Percentiles rank a stretch among this genome's conserved stretches.
These are phyloP conservation scores for Nemotelus pantherinus DNA, from an alignment of 2,888 invertebrate genomes.

Conservation along the genomic window DNA sequence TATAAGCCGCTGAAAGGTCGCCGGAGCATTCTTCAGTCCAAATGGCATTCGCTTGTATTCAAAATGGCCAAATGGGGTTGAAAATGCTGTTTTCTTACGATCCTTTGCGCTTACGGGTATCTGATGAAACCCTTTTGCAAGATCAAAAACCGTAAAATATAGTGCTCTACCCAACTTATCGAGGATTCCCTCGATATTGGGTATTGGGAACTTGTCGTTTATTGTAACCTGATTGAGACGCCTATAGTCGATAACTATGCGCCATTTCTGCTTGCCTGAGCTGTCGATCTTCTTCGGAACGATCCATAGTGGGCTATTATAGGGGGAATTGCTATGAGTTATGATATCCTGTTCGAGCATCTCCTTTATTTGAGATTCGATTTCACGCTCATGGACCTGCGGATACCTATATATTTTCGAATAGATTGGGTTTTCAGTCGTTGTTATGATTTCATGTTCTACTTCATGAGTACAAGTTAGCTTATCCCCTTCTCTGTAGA, in stretches of 20 bases:
- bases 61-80: neutral
- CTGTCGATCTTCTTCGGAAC: neutral
- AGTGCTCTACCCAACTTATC: neutral
- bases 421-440: neutral
- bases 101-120: too few species aligned
- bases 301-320: neutral
- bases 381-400: neutral
- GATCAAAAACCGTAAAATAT: too few species aligned
- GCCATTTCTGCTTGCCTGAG: neutral
- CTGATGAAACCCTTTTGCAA: too few species aligned
- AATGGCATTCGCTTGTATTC: slow-evolving; percentile 10
- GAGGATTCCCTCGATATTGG: neutral
- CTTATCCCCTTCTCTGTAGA: neutral
- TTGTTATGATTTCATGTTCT: slow-evolving; percentile 1
- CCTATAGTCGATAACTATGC: neutral
- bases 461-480: neutral
- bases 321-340: neutral
- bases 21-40: neutral
- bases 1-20: neutral
- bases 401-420: neutral
- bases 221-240: neutral
- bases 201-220: neutral
- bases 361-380: too few species aligned
- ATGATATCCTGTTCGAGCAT: neutral
- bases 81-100: too few species aligned